phyloP scores from a whole-genome alignment of 2,797 vertebrate species.

The Muscicapa comitata region DNA sequence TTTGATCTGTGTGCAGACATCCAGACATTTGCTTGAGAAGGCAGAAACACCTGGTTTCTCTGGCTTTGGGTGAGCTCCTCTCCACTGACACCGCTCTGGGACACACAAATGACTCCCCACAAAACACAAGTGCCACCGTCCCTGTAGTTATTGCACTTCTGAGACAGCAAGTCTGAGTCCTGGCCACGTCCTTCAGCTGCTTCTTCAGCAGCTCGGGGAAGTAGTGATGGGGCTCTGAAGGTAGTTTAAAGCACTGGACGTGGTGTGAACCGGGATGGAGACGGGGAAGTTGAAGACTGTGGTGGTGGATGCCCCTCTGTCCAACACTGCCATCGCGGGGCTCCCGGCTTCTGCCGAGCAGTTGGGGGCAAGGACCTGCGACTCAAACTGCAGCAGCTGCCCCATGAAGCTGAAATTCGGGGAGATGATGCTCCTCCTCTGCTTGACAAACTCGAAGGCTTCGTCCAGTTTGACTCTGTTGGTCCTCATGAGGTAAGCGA shows the following conservation, averaged over 20 bases:
- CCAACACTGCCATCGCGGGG: slow-evolving; percentile 80
- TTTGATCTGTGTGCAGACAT: slow-evolving; percentile 59
- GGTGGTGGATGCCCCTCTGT: slow-evolving; percentile 80
- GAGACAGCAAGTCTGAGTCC: slow-evolving; percentile 36
- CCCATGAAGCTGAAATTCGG: slow-evolving; percentile 99
- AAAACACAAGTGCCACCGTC: slow-evolving; percentile 3
- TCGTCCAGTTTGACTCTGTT: slow-evolving; percentile 96
- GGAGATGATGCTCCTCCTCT: slow-evolving; percentile 96
- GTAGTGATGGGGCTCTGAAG: slow-evolving; percentile 97
- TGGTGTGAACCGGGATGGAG: slow-evolving; percentile 89
- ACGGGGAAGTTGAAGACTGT: slow-evolving; percentile 96
- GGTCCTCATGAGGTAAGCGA: slow-evolving; percentile 98
- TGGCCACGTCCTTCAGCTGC: not conserved
- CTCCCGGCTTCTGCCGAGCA: slow-evolving; percentile 93
- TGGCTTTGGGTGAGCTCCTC: not conserved
- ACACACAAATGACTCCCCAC: not conserved
- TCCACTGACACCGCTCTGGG: not conserved
- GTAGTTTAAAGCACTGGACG: slow-evolving; percentile 85
- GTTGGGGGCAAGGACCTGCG: slow-evolving; percentile 92
- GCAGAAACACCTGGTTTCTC: not conserved
- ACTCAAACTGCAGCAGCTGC: slow-evolving; percentile 96
- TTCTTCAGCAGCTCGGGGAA: slow-evolving; percentile 91
- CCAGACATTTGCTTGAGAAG: slow-evolving; percentile 54
- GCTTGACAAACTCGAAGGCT: slow-evolving; percentile 98
- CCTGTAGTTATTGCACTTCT: slow-evolving; percentile 70